These are phyloP conservation scores for Apus apus DNA, from an alignment of 2,113 vertebrate genomes.

Conservation along the genomic window DNA sequence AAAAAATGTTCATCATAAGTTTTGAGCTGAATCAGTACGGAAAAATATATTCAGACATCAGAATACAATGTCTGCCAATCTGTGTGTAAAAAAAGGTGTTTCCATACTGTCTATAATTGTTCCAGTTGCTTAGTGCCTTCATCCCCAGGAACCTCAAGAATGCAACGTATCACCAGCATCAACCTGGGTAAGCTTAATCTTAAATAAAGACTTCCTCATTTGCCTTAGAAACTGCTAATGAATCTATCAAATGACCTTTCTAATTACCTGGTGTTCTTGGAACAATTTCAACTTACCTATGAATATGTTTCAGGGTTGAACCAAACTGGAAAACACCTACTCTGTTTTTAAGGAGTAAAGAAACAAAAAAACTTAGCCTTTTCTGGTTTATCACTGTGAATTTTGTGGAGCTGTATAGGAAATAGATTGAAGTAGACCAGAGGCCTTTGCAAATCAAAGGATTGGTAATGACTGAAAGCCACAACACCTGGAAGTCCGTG, in stretches of 20 bases:
- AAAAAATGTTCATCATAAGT: constrained; percentile 49
- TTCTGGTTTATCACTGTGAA: not conserved
- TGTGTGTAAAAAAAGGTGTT: constrained; percentile 29
- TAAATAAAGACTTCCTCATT: constrained; percentile 16
- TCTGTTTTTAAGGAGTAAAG: not conserved
- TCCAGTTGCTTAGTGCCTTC: constrained; percentile 8
- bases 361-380: not conserved
- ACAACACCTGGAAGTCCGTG: not conserved
- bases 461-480: not conserved
- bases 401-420: not conserved
- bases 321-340: not conserved
- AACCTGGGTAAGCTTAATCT: not conserved
- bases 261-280: not conserved
- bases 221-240: not conserved
- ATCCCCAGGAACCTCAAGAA: constrained; percentile 23
- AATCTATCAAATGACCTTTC: constrained; percentile 1
- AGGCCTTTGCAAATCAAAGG: not conserved
- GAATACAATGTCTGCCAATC: constrained; percentile 20
- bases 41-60: constrained; percentile 35
- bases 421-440: not conserved
- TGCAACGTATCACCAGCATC: not conserved
- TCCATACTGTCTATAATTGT: constrained; percentile 25
- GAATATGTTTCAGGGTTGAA: not conserved
- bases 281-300: not conserved
- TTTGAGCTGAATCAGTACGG: constrained; percentile 13